Conservation (phyloP, 2,113 vertebrate genomes). For the Petromus typicus region DNA sequence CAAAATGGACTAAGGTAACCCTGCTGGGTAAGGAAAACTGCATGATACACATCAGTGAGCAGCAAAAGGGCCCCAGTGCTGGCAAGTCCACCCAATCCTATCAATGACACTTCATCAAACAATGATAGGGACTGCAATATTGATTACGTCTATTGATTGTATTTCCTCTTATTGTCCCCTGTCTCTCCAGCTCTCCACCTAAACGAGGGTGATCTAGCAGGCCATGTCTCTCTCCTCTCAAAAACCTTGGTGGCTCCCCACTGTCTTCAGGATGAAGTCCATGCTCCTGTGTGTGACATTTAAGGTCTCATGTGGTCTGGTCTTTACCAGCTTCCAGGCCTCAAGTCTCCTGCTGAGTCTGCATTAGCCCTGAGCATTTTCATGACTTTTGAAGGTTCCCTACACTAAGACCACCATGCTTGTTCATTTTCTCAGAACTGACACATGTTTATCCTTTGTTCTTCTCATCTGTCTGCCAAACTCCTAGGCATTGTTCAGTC, state of each 20-base stretch:
- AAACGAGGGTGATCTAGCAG: background rate
- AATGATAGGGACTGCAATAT: accelerated
- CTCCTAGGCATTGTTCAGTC: background rate
- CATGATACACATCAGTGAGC: accelerated
- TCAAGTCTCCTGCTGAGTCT: background rate
- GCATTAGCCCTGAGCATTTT: background rate
- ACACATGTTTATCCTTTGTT: background rate
- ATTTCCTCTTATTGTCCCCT: background rate
- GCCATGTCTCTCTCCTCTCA: background rate
- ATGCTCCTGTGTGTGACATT: background rate
- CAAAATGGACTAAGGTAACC: background rate
- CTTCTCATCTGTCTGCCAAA: background rate
- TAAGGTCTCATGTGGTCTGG: background rate
- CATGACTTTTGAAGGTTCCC: accelerated
- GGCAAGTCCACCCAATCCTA: accelerated
- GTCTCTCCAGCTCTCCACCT: background rate
- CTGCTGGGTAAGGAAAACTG: too few relatives aligned
- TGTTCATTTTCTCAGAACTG: background rate
- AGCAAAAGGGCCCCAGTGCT: background rate
- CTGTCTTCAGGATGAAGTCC: background rate
- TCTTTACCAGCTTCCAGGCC: background rate
- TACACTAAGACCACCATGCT: background rate
- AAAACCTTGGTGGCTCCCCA: background rate
- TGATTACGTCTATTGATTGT: background rate
- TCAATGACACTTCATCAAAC: background rate